A percentile compares a stretch with the other conserved stretches of the same genome.
Evolutionary conservation across 2,888 invertebrate species (phyloP).

Genomic region (Mythimna ferrago): DNA sequence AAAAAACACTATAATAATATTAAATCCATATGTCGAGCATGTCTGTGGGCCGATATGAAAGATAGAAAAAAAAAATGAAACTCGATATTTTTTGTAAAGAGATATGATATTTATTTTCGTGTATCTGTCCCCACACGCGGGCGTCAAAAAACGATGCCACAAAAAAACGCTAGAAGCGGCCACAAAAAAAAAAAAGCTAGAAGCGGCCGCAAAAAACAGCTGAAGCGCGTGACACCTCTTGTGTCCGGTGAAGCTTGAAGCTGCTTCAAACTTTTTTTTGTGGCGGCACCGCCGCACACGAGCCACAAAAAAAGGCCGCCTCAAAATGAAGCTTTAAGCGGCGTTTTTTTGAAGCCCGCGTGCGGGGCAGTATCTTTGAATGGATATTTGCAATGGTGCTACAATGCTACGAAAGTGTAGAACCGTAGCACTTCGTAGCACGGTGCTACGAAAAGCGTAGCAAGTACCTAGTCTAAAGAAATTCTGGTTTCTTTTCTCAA

Average conservation of each 20-base stretch:
- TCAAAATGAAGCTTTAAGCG: no score
- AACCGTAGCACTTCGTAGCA: conserved; percentile 21
- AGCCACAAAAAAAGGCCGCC: no score
- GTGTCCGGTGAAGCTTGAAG: no score
- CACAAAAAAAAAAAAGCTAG: no score
- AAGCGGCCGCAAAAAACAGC: no score
- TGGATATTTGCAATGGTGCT: neutral
- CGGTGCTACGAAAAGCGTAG: conserved; percentile 32
- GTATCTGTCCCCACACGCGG: neutral
- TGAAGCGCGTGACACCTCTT: no score
- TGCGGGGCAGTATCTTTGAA: neutral
- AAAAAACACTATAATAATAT: conserved; percentile 25
- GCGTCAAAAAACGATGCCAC: no score
- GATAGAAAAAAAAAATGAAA: neutral
- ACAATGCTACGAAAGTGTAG: conserved; percentile 14
- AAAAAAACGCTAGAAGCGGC: no score
- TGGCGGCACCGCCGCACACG: no score
- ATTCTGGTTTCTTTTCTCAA: neutral
- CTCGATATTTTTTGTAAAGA: neutral
- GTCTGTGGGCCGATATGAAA: conserved; percentile 5
- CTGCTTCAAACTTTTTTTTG: no score
- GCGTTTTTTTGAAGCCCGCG: no score
- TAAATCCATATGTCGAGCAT: neutral
- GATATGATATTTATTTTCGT: neutral
- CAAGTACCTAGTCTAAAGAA: neutral